A percentile compares a stretch with the other conserved stretches of the same genome.
Conservation (phyloP, 1,140 invertebrate genomes). For the Oreohelix idahoensis region DNA sequence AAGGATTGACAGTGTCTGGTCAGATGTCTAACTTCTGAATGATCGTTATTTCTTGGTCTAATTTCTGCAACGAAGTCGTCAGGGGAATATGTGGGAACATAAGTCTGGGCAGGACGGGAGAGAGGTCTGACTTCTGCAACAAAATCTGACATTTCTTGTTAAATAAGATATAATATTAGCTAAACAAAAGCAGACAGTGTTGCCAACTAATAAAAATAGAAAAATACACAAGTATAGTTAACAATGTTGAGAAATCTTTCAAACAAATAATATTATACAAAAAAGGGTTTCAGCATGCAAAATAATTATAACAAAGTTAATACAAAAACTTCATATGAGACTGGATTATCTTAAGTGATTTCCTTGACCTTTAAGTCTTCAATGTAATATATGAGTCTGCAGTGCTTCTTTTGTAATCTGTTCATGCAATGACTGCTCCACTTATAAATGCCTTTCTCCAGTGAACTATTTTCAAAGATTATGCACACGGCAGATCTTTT, state of each 20-base stretch:
- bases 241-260: neutral
- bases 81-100: neutral
- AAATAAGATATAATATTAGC: neutral
- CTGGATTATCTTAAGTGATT: too few relatives aligned
- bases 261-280: neutral
- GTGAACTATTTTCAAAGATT: too few relatives aligned
- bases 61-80: neutral
- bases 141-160: conserved; percentile 2
- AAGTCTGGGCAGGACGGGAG: neutral
- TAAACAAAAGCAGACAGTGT: neutral
- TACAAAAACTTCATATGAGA: too few relatives aligned
- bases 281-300: neutral
- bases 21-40: neutral
- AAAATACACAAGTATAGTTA: neutral
- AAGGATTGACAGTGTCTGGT: neutral
- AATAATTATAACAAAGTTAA: too few relatives aligned
- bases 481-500: too few relatives aligned
- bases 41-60: neutral
- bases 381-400: too few relatives aligned
- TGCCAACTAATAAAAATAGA: neutral
- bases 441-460: too few relatives aligned
- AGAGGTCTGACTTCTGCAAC: neutral
- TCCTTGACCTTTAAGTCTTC: too few relatives aligned
- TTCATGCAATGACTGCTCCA: too few relatives aligned
- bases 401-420: too few relatives aligned